Evolutionary conservation across 2,888 invertebrate genomes (phyloP), one percentile per base, ranked within the genome.

Genomic region (Eilema depressum): DNA sequence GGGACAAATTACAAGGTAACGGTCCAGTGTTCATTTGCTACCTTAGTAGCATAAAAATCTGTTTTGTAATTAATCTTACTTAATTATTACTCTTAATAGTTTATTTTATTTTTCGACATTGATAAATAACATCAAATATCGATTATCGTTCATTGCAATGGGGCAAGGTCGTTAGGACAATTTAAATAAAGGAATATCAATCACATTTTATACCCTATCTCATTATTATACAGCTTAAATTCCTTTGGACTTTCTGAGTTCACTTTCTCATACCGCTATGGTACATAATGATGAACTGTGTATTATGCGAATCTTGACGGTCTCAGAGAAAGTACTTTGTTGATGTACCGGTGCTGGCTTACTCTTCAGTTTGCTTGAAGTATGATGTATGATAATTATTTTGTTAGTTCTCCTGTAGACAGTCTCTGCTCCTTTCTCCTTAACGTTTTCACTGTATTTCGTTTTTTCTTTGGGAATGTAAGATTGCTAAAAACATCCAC

Each of bases 81-180:
- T 33, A 1, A 33, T 33, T n/a, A n/a, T 47, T 72, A 66, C 62
- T 28, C 66, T 75, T 68, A 75, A 70, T 72, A 72, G 77, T 77
- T 73, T 73, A 75, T 73, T 77, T 33, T 33, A 33, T 33, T 33
- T 70, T 80, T 74, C 66, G 59, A 70, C 75, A 73, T 71, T 74
- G 77, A 77, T 80, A 74, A 68, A 59, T 72, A 75, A 76, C 85
- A 86, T 88, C 82, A 84, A 86, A 86, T 86, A 87, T 88, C 85
- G 87, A 89, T 88, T 87, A 86, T 82, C 78, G 77, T 84, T 85
- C 81, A 79, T 74, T 84, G 87, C 84, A 85, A 76, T 81, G 70
- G 75, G 76, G 77, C 86, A 86, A 88, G 87, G 88, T 86, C 86
- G 83, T 85, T 84, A 79, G 75, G 79, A 84, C 76, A 85, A 87